Evolutionary conservation across 2,113 vertebrate species (phyloP), one percentile per base, ranked within the genome.

Genomic region (Peucedramus taeniatus): DNA sequence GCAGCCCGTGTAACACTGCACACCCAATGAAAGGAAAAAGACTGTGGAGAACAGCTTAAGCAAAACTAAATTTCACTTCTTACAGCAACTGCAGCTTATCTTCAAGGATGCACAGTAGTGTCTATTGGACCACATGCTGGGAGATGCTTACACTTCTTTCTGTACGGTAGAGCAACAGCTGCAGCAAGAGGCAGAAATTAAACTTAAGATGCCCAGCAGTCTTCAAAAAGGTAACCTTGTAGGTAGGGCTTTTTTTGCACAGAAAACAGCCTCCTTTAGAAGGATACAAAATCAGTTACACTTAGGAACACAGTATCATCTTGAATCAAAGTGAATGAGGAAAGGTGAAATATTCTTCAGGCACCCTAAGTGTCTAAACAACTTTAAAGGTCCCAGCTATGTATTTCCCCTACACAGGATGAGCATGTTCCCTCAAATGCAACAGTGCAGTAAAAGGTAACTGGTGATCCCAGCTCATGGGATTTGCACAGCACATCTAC

Each of bases 1-100:
- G n/a, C 13, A 50, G 23, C 0, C 8, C 12, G 4, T 3, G 1
- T 2, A 42, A 70, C 16, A 6, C 37, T 3, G 24, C 35, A 14
- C 31, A 7, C 13, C 24, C 50, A 1, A 1, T 4, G 39, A 22
- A 71, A 39, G 44, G 53, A 26, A 54, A 28, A 54, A 10, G 39
- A 21, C 39, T 18, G 15, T 0, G 4, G 27, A 64, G 35, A 7
- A 70, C 2, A 76, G 57, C 44, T 49, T 10, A n/a, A 45, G 17
- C 13, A 59, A 69, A 57, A 86, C 28, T n/a, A 63, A 63, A 59
- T 5, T 11, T 35, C 70, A n/a, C 26, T 15, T 69, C 59, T 54
- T 28, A 50, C 2, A 33, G 19, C 33, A 92, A 66, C 65, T 61
- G 20, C 4, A 68, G 57, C 53, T 83, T 21, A 49, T 45, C 57